These are phyloP conservation scores for Megalurothrips usitatus DNA, from an alignment of 2,888 invertebrate species.

Conservation along the genomic window DNA sequence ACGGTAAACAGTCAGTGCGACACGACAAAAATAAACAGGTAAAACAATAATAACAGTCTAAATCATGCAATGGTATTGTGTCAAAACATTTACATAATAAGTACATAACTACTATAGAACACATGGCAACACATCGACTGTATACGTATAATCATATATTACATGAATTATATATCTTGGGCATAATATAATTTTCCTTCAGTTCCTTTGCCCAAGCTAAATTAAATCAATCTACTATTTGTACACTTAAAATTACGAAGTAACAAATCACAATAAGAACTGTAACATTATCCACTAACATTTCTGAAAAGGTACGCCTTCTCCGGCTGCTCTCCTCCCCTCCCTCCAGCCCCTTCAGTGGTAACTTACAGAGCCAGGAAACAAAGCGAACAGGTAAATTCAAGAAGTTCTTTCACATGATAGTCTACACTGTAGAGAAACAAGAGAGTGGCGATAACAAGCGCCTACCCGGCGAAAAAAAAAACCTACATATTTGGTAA, in stretches of 20 bases:
- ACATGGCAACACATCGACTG: constrained; percentile 19
- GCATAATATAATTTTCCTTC: constrained; percentile 9
- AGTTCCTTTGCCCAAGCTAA: constrained; percentile 15
- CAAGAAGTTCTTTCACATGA: background rate
- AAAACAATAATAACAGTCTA: constrained; percentile 20
- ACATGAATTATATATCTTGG: background rate
- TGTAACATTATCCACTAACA: constrained; percentile 7
- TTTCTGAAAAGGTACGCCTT: background rate
- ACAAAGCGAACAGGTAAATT: background rate
- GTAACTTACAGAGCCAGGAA: background rate
- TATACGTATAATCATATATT: background rate
- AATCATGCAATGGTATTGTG: constrained; percentile 22
- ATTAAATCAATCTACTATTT: background rate
- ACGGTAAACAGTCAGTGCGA: constrained; percentile 22
- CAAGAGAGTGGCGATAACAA: constrained; percentile 5
- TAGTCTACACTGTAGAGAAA: background rate
- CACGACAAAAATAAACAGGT: constrained; percentile 1
- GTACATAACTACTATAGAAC: constrained; percentile 20
- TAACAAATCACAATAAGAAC: constrained; percentile 25
- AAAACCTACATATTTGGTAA: constrained; percentile 16
- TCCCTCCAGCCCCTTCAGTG: background rate
- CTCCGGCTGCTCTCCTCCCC: background rate
- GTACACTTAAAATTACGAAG: constrained; percentile 16
- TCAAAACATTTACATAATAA: constrained; percentile 25
- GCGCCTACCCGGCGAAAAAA: background rate